Percentiles rank a stretch among this genome's conserved stretches.
These are phyloP conservation scores for Diceros bicornis DNA, from an alignment of 2,797 vertebrate species.

Conservation along the genomic window DNA sequence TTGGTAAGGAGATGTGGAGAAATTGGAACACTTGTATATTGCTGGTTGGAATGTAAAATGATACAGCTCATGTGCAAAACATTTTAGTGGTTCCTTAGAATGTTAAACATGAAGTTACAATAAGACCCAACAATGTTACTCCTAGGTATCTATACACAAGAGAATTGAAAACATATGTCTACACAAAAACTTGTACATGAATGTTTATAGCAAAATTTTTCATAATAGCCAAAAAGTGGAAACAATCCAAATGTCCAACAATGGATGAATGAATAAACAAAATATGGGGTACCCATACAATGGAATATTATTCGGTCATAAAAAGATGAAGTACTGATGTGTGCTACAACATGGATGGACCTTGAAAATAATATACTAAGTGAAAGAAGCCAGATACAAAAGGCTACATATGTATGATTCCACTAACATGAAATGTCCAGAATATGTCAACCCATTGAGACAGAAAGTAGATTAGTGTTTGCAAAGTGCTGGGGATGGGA, in stretches of 20 bases:
- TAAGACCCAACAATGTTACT: background rate
- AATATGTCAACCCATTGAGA: background rate
- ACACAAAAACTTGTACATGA: background rate
- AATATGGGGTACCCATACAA: background rate
- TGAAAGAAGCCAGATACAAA: background rate
- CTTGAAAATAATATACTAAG: background rate
- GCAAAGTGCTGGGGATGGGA: background rate
- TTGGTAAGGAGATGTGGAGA: background rate
- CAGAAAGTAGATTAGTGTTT: background rate
- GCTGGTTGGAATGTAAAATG: background rate
- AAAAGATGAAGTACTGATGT: background rate
- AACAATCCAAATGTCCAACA: background rate
- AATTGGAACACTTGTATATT: background rate
- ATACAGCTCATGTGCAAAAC: background rate
- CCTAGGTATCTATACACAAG: background rate
- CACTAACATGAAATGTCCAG: background rate
- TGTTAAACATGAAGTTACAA: background rate
- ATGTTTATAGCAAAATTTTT: background rate
- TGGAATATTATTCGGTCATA: background rate
- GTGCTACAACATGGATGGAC: rapidly evolving
- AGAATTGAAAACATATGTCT: background rate
- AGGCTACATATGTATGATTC: background rate
- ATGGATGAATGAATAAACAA: background rate
- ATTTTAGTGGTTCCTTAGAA: background rate
- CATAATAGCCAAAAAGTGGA: background rate